Conservation (phyloP, 2,888 invertebrate species). For the Orchestes rusci region DNA sequence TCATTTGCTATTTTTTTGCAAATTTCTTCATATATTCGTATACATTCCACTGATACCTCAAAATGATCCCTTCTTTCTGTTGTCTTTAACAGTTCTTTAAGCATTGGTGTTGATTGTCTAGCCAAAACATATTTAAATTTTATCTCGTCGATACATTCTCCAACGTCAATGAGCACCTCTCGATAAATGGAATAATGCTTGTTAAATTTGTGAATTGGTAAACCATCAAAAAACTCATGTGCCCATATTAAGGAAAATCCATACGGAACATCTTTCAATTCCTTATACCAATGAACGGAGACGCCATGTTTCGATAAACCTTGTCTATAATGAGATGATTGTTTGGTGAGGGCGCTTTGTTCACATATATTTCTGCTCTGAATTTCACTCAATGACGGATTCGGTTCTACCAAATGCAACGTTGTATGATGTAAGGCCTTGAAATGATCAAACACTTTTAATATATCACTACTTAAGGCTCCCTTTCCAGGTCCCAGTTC, state of each 20-base stretch:
- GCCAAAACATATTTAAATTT: slow-evolving; percentile 66
- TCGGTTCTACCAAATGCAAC: slow-evolving; percentile 86
- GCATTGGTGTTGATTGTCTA: slow-evolving; percentile 62
- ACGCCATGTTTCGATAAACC: slow-evolving; percentile 51
- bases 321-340: slow-evolving; percentile 30
- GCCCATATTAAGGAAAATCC: slow-evolving; percentile 79
- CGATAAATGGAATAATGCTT: slow-evolving; percentile 72
- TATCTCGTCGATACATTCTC: no score
- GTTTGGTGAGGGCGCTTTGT: slow-evolving; percentile 38
- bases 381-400: slow-evolving; percentile 69
- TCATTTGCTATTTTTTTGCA: slow-evolving; percentile 60
- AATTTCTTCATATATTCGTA: slow-evolving; percentile 62
- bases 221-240: slow-evolving; percentile 97
- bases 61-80: slow-evolving; percentile 53
- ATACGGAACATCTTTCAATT: slow-evolving; percentile 72
- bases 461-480: slow-evolving; percentile 76
- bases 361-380: slow-evolving; percentile 74
- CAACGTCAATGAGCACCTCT: slow-evolving; percentile 85
- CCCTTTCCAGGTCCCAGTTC: slow-evolving; percentile 96
- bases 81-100: slow-evolving; percentile 52
- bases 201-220: slow-evolving; percentile 93
- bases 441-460: slow-evolving; percentile 58
- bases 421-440: slow-evolving; percentile 30
- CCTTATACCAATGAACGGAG: slow-evolving; percentile 80
- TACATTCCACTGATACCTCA: slow-evolving; percentile 67